A percentile compares a stretch with the other conserved stretches of the same genome.
Evolutionary conservation across 2,797 vertebrate species (phyloP).

Genomic region (Chromobotia macracanthus): DNA sequence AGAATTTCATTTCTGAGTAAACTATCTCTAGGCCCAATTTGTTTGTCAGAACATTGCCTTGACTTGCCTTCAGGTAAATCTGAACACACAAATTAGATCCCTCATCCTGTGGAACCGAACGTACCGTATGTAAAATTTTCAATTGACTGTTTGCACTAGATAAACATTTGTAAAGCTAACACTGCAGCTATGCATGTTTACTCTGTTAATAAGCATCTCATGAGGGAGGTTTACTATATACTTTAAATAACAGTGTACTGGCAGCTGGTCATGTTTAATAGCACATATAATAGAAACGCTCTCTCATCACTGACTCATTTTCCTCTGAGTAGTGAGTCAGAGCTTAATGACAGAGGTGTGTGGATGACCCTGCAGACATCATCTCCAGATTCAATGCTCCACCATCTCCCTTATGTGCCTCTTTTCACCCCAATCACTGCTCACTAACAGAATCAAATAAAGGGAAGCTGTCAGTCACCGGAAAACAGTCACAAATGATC

Average conservation of each 20-base stretch:
- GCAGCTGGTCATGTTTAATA: conserved; percentile 39
- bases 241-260: conserved; percentile 15
- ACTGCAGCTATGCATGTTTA: conserved; percentile 24
- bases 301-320: conserved; percentile 26
- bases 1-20: too few relatives aligned
- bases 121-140: not conserved
- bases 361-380: conserved; percentile 24
- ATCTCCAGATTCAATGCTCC: conserved; percentile 6
- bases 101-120: not conserved
- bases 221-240: conserved; percentile 11
- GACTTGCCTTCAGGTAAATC: not conserved
- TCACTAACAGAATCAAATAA: conserved; percentile 21
- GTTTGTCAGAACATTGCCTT: not conserved
- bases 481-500: too few relatives aligned
- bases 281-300: conserved; percentile 31
- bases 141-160: conserved; percentile 1
- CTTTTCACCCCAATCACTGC: conserved; percentile 19
- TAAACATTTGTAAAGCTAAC: conserved; percentile 11
- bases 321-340: conserved; percentile 23
- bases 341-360: conserved; percentile 37
- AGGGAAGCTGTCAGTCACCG: too few relatives aligned
- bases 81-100: not conserved
- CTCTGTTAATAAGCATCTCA: conserved; percentile 12
- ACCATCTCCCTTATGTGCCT: conserved; percentile 8
- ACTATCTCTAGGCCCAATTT: too few relatives aligned